Evolutionary conservation across 2,888 invertebrate genomes (phyloP), one percentile per base, ranked within the genome.

Genomic region (Epinotia brunnichana): DNA sequence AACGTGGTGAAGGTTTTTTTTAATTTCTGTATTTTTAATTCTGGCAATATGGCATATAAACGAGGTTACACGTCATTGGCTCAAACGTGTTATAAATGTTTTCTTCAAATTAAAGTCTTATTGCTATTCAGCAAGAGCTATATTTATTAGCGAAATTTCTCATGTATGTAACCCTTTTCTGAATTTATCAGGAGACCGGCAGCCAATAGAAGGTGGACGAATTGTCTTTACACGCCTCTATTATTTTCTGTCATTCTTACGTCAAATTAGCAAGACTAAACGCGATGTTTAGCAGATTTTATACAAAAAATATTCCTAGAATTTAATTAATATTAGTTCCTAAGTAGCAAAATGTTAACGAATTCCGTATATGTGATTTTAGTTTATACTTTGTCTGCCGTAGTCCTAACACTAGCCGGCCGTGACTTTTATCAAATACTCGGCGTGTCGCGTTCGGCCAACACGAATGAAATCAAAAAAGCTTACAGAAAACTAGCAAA

Each of bases 351-450:
- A 85, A 93, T 92, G 93, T 78, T 88, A 82, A 81, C 84, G 75
- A 89, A 90, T 78, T 84, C 85, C 72, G 88, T 84, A 61, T 88
- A 85, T 77, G 80, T 90, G 78, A 88, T 83, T 84, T 80, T 92
- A 83, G 81, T 91, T 84, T 91, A 89, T 87, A 86, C 91, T 73
- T 80, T 85, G 69, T 86, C 90, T 51, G 84, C 85, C 74, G 77
- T 90, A 81, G 86, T 92, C 75, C 77, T 92, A 78, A 83, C 88
- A 60, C 82, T 94, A 83, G 95, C 95, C 78, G 95, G 98, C 80
- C 95, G 99, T 81, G 98, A 99, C 91, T 99, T 99, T 91, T 99
- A 99, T 92, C 94, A 95, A 83, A 99, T 99, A 85, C 95, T 99
- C 74, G 97, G 97, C 77, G 96, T 99, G 73, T 93, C 96, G 63